These are phyloP conservation scores for Palaemon carinicauda DNA, from an alignment of 1,140 invertebrate genomes.

Conservation along the genomic window DNA sequence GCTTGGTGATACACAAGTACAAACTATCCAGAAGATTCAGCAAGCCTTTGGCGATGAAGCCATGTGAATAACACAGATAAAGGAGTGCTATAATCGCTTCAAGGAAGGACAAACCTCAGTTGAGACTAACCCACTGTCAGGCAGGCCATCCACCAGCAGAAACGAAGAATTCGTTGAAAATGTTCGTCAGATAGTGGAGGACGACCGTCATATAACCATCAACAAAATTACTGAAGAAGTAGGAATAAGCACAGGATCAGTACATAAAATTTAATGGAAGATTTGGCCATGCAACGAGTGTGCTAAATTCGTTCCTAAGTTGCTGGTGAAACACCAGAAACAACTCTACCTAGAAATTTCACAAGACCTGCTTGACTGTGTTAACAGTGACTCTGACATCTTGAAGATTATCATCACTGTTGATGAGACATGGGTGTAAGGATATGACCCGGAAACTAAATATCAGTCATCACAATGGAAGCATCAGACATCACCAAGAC, in stretches of 20 bases:
- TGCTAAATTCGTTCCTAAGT: conserved; percentile 22
- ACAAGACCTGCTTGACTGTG: conserved; percentile 26
- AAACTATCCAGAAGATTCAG: no score
- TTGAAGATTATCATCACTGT: no score
- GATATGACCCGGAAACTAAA: no score
- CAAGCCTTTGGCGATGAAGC: no score
- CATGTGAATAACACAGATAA: no score
- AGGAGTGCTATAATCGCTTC: no score
- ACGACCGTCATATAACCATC: conserved; percentile 20
- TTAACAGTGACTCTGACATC: no score
- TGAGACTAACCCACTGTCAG: neutral
- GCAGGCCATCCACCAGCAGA: neutral
- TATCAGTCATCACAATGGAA: no score
- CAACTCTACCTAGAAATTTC: conserved; percentile 14
- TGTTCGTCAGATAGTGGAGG: neutral
- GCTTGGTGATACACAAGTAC: no score
- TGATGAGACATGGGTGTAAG: no score
- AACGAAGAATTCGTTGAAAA: neutral
- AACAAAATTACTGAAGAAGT: neutral
- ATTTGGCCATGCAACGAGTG: conserved; percentile 27
- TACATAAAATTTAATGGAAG: neutral
- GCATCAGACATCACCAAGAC: no score
- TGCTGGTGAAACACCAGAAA: conserved; percentile 23
- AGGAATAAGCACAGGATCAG: neutral
- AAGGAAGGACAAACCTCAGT: no score